phyloP scores from a whole-genome alignment of 2,797 vertebrate species.

The Taenioides sp. region DNA sequence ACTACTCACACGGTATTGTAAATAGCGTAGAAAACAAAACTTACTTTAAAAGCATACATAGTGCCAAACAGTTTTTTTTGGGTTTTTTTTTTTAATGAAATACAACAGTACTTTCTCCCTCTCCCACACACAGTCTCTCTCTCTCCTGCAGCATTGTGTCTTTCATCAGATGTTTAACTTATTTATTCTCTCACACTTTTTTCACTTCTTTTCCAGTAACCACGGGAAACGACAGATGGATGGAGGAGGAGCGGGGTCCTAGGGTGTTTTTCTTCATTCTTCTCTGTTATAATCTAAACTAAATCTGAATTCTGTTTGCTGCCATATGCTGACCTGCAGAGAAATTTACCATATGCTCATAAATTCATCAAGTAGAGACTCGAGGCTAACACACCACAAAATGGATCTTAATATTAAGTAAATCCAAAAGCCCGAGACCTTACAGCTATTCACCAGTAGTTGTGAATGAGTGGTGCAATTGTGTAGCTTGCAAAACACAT shows the following conservation, averaged over 20 bases:
- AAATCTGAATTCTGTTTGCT: slow-evolving; percentile 48
- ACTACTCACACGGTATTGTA: background rate
- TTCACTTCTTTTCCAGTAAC: slow-evolving; percentile 49
- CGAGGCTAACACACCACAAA: slow-evolving; percentile 36
- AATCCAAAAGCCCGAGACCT: slow-evolving; percentile 45
- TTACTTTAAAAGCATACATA: slow-evolving; percentile 9
- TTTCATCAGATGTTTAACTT: slow-evolving; percentile 59
- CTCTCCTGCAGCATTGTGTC: slow-evolving; percentile 32
- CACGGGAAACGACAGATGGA: slow-evolving; percentile 65
- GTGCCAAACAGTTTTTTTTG: slow-evolving; percentile 7
- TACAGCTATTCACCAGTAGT: slow-evolving; percentile 1
- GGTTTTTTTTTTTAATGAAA: slow-evolving; percentile 10
- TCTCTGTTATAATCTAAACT: slow-evolving; percentile 47
- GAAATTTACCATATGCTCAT: slow-evolving; percentile 63
- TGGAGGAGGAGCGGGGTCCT: slow-evolving; percentile 35
- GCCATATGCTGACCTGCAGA: slow-evolving; percentile 68
- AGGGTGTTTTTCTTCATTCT: slow-evolving; percentile 23
- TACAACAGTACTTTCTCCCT: slow-evolving; percentile 31
- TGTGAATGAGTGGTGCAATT: slow-evolving; percentile 22
- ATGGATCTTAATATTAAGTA: slow-evolving; percentile 37
- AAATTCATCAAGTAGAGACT: slow-evolving; percentile 42
- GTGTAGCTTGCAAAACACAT: slow-evolving; percentile 26
- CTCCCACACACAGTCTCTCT: slow-evolving; percentile 18
- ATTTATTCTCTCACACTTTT: slow-evolving; percentile 41
- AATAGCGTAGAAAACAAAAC: background rate